Evolutionary conservation across 1,140 invertebrate species (phyloP).

Genomic region (Patella vulgata): DNA sequence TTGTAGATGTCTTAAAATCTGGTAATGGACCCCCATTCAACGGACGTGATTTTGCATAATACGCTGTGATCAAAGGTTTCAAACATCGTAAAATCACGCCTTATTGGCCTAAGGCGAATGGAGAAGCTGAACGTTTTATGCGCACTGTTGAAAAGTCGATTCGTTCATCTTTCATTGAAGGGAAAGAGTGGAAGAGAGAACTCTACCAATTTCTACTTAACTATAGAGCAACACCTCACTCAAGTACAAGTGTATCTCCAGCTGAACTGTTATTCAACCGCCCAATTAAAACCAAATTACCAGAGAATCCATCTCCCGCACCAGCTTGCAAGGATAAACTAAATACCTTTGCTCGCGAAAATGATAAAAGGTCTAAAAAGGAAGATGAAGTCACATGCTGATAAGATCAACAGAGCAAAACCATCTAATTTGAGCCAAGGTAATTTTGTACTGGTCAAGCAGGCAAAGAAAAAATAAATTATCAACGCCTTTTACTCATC

Average conservation of each 20-base stretch:
- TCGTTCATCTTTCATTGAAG: constrained; percentile 9
- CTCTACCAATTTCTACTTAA: constrained; percentile 26
- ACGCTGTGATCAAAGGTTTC: constrained; percentile 9
- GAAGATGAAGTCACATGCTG: constrained; percentile 24
- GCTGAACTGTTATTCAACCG: constrained; percentile 19
- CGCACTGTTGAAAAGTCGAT: constrained; percentile 26
- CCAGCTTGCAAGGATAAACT: neutral
- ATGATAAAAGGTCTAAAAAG: constrained; percentile 13
- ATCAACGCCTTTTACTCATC: neutral
- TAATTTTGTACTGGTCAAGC: constrained; percentile 14
- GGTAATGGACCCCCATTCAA: constrained; percentile 40
- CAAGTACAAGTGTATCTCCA: constrained; percentile 19
- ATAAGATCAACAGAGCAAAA: constrained; percentile 6
- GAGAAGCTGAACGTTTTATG: constrained; percentile 32
- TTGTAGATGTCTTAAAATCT: constrained; percentile 18
- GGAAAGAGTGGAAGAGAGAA: constrained; percentile 19
- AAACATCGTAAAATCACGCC: constrained; percentile 14
- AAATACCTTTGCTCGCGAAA: neutral
- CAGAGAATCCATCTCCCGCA: constrained; percentile 2
- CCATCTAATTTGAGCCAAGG: constrained; percentile 4
- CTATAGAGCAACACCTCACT: constrained; percentile 35
- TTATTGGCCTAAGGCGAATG: constrained; percentile 18
- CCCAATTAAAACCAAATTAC: constrained; percentile 19
- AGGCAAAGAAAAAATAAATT: constrained; percentile 20
- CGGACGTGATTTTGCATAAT: constrained; percentile 19